phyloP scores from a whole-genome alignment of 37 sponge, comb jelly and placozoan species.

The Petrosia ficiformis region DNA sequence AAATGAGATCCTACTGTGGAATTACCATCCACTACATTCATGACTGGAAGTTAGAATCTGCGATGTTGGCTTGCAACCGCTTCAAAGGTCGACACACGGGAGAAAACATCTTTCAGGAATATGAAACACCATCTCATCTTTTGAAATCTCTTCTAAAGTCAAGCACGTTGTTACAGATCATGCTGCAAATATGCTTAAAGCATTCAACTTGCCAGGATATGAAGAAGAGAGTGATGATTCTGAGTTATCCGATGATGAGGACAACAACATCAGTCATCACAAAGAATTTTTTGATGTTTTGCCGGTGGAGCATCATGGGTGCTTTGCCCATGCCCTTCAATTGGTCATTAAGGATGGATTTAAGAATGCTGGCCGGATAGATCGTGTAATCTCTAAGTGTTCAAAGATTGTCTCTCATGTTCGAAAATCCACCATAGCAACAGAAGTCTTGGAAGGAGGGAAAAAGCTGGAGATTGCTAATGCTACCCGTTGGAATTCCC shows the following conservation, averaged over 20 bases:
- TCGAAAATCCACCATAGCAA: conserved; percentile 16
- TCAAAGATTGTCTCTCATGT: conserved; percentile 14
- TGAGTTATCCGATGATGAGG: too few relatives aligned
- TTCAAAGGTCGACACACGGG: conserved; percentile 5
- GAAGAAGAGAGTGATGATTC: conserved; percentile 7
- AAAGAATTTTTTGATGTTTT: conserved; percentile 8
- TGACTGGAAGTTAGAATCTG: neutral
- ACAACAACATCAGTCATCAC: neutral
- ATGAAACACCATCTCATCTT: neutral
- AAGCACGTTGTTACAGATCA: neutral
- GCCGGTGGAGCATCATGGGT: neutral
- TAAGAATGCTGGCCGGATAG: neutral
- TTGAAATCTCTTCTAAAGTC: neutral
- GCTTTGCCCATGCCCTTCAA: conserved; percentile 24
- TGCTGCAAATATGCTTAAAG: conserved; percentile 4
- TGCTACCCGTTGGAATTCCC: conserved; percentile 22
- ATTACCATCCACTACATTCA: neutral
- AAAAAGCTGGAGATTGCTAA: neutral
- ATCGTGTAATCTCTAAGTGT: neutral
- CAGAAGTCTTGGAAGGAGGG: conserved; percentile 18
- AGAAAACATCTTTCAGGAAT: conserved; percentile 3
- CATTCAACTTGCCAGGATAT: conserved; percentile 9
- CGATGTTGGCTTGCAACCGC: conserved; percentile 1
- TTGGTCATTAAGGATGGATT: conserved; percentile 22
- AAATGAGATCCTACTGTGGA: neutral